Evolutionary conservation across 2,113 vertebrate genomes (phyloP), one percentile per base, ranked within the genome.

Genomic region (Cranoglanis bouderius): DNA sequence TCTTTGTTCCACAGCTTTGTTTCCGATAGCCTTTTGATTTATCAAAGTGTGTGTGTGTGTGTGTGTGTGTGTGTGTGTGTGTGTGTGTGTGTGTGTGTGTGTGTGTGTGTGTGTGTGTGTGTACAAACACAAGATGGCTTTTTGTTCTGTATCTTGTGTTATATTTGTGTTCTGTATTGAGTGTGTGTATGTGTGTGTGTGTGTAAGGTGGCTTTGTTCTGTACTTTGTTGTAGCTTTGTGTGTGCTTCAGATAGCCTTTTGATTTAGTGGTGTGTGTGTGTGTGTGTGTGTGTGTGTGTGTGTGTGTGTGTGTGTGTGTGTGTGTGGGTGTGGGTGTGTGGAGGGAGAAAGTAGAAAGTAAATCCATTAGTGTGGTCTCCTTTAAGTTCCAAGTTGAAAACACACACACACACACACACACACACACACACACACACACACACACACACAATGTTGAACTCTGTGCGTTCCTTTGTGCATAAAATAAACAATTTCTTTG

Each of bases 1-100:
- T 78, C 75, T 78, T 78, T 78, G 75, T 78, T 78, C 24, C 75
- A 78, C 75, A 49, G 75, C 75, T 78, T 78, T 78, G 75, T 51
- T 78, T 78, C 43, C 26, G 46, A 78, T 78, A 78, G 43, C 43
- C 13, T 43, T 78, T 78, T 78, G 75, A 78, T 78, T 78, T 78
- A 78, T 78, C 43, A 78, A 29, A 49, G 43, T 78, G 74, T 77
- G 75, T 51, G 74, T 77, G 46, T 49, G 46, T 49, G 46, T 49
- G 46, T 49, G 46, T 49, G 46, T 51, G 49, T 51, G 49, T 51
- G 75, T 80, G 24, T 77, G 43, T 78, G 74, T 77, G 75, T 51
- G 74, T 77, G 46, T 49, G 46, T 49, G 46, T 49, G 46, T 49
- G 46, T 49, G 46, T 51, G 43, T 78, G 74, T 77, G 75, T 51